phyloP scores from a whole-genome alignment of 1,140 invertebrate genomes.

The Drosophila murphyi region DNA sequence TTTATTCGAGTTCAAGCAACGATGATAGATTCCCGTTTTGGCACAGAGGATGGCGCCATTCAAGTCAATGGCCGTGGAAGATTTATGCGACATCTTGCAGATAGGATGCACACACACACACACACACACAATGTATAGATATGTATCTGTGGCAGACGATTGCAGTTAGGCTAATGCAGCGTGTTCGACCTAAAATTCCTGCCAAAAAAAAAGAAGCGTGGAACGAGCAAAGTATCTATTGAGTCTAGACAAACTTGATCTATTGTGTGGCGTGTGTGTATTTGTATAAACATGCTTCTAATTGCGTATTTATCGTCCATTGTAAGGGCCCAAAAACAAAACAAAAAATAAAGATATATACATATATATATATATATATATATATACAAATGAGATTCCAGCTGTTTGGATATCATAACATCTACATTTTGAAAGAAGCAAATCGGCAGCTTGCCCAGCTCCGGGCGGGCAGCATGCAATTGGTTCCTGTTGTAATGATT shows the following conservation, averaged over 20 bases:
- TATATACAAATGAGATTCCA: slow-evolving; percentile 8
- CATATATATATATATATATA: neutral
- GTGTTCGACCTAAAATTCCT: neutral
- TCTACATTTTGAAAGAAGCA: slow-evolving; percentile 1
- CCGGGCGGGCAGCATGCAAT: neutral
- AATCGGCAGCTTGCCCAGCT: neutral
- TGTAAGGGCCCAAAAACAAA: slow-evolving; percentile 12
- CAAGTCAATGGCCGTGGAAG: slow-evolving; percentile 25
- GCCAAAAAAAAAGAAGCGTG: neutral
- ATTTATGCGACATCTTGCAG: slow-evolving; percentile 43
- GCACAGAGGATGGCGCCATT: slow-evolving; percentile 29
- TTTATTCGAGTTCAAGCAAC: neutral
- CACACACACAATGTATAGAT: slow-evolving; percentile 2
- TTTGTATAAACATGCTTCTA: slow-evolving; percentile 16
- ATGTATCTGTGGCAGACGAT: neutral
- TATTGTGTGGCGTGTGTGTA: neutral
- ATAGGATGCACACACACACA: slow-evolving; percentile 31
- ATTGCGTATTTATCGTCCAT: slow-evolving; percentile 32
- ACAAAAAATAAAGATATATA: neutral
- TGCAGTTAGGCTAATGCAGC: neutral
- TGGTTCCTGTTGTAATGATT: no score
- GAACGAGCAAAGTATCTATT: neutral
- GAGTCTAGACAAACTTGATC: slow-evolving; percentile 17
- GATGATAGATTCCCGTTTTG: slow-evolving; percentile 17
- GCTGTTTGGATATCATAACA: slow-evolving; percentile 36